Evolutionary conservation across 2,888 invertebrate species (phyloP).

Genomic region (Anthophora plumipes): DNA sequence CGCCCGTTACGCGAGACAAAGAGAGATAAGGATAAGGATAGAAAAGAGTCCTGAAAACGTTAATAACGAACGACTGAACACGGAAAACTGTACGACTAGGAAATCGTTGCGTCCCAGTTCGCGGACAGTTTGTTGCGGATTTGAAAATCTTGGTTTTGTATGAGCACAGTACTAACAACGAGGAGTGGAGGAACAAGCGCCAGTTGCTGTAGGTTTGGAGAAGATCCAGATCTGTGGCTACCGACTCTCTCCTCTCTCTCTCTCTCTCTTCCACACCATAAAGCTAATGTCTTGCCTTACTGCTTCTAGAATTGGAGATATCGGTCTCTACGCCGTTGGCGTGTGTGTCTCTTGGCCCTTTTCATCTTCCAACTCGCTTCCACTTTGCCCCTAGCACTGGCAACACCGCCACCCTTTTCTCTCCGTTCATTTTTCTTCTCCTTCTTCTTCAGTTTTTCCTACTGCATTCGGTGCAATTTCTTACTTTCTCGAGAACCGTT

Average conservation of each 20-base stretch:
- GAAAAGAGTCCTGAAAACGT: constrained; percentile 50
- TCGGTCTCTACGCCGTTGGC: constrained; percentile 33
- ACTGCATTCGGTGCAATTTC: constrained; percentile 33
- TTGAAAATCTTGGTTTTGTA: constrained; percentile 61
- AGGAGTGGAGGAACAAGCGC: constrained; percentile 16
- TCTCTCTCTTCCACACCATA: constrained; percentile 65
- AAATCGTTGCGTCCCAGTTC: constrained; percentile 59
- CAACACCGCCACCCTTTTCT: not conserved
- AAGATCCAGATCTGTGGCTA: constrained; percentile 56
- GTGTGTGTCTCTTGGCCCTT: constrained; percentile 19
- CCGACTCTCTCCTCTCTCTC: constrained; percentile 35
- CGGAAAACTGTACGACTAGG: constrained; percentile 10
- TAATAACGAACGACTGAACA: constrained; percentile 61
- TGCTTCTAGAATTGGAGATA: constrained; percentile 51
- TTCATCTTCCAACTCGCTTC: not conserved
- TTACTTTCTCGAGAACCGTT: constrained; percentile 33
- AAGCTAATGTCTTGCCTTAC: constrained; percentile 72
- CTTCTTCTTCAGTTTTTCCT: not conserved
- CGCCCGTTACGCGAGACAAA: constrained; percentile 12
- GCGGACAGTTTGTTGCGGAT: constrained; percentile 60
- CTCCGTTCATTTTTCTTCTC: not conserved
- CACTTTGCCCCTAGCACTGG: not conserved
- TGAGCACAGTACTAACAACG: constrained; percentile 27
- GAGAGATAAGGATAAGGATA: not conserved
- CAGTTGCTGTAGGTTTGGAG: constrained; percentile 58